Evolutionary conservation across 2,797 vertebrate species (phyloP), one percentile per base, ranked within the genome.

Genomic region (Dryobates pubescens): DNA sequence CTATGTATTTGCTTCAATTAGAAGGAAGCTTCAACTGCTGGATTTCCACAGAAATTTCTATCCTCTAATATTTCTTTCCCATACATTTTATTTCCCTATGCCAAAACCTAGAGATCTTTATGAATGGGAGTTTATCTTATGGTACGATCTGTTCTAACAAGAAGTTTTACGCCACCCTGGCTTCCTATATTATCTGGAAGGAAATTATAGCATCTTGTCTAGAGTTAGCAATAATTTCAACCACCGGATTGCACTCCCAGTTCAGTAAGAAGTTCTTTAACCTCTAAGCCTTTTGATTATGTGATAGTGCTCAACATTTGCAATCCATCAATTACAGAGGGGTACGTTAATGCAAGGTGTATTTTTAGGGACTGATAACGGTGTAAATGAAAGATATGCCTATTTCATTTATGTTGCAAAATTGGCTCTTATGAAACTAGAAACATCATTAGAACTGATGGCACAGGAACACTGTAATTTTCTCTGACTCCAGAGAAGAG

Each of bases 371-470:
- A 80, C 38, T 32, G 88, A 86, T 84, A 89, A 43, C 0, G 0
- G 91, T 86, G 68, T 82, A 91, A 95, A 54, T 91, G 91, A 93
- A 82, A 90, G 91, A 91, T 32, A 68, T 78, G 75, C 69, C 88
- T 47, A 27, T 94, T 92, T 89, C 89, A 88, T 92, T 94, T 92
- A 69, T 59, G 93, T 54, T 57, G 62, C 81, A 93, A 94, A 96
- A 94, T 75, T 89, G 82, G 89, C 92, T 89, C 65, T 92, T 81
- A 84, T 2, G 56, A 94, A 94, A 82, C 78, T 43, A 58, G 65
- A 95, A 95, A 82, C 92, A 90, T 80, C 91, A 84, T 95, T 88
- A 93, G 85, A 67, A 59, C 74, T 65, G 90, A 96, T 89, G 82
- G 84, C 91, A 90, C 56, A 30, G 79, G 84, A 94, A 75, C 73